Conservation (phyloP, 1,140 invertebrate species). For the Scaptomyza graminum region DNA sequence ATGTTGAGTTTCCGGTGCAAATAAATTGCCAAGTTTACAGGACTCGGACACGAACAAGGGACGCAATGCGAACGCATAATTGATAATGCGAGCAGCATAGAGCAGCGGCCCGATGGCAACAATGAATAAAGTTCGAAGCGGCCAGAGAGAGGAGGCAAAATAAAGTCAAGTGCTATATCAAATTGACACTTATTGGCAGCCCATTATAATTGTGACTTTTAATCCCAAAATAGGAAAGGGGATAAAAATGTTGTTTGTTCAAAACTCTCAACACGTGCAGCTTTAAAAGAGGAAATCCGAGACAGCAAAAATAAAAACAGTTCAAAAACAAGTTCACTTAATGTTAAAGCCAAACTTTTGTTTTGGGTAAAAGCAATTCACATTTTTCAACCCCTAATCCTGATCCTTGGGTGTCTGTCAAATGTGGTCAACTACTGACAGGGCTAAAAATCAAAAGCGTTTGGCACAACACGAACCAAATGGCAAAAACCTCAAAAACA, state of each 20-base stretch:
- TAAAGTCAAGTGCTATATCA: conserved; percentile 45
- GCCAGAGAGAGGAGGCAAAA: background rate
- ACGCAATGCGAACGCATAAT: conserved; percentile 72
- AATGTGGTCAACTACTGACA: conserved; percentile 63
- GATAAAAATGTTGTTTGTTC: background rate
- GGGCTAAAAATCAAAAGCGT: conserved; percentile 57
- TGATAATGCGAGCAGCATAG: conserved; percentile 73
- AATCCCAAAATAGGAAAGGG: background rate
- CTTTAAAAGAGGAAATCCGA: background rate
- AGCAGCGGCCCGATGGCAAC: conserved; percentile 8
- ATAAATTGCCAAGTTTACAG: conserved; percentile 81
- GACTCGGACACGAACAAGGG: conserved; percentile 48
- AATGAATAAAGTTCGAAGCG: background rate
- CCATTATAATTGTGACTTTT: conserved; percentile 25
- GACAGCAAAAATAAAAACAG: too few relatives aligned
- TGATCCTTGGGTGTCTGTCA: conserved; percentile 54
- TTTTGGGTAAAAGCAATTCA: conserved; percentile 25
- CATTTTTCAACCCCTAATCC: conserved; percentile 19
- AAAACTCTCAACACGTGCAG: background rate
- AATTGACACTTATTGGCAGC: conserved; percentile 59
- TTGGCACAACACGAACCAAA: conserved; percentile 27
- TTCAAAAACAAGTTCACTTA: background rate
- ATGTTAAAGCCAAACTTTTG: background rate
- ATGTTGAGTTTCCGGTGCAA: conserved; percentile 82
- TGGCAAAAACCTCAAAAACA: conserved; percentile 73